Conservation (phyloP, 2,113 vertebrate genomes). For the Ophthalmotilapia sp. region DNA sequence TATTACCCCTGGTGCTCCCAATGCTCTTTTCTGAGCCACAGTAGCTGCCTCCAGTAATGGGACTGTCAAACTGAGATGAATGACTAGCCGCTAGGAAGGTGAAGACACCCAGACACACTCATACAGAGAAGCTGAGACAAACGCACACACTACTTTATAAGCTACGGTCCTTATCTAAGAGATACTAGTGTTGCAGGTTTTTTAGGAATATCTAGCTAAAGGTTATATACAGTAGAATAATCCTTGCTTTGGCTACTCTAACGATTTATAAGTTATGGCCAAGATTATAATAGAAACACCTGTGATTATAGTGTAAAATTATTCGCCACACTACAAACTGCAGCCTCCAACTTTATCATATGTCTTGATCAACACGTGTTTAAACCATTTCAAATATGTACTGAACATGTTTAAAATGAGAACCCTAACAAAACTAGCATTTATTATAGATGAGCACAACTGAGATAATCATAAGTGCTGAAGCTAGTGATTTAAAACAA, state of each 20-base stretch:
- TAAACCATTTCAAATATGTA: neutral
- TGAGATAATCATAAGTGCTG: neutral
- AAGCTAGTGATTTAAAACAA: neutral
- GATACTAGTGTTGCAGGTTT: neutral
- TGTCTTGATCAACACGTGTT: neutral
- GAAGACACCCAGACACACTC: constrained; percentile 13
- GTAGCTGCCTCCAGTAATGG: constrained; percentile 63
- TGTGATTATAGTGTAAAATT: neutral
- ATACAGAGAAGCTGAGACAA: neutral
- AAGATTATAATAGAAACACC: neutral
- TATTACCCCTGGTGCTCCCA: constrained; percentile 52
- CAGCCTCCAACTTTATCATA: neutral
- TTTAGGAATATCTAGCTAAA: neutral
- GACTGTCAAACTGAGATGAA: constrained; percentile 67
- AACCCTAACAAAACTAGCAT: neutral
- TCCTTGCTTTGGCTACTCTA: neutral
- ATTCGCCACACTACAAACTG: neutral
- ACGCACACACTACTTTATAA: constrained; percentile 2
- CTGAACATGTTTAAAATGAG: neutral
- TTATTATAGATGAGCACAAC: neutral
- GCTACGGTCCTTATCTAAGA: neutral
- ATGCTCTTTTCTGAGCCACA: constrained; percentile 55
- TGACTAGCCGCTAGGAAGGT: constrained; percentile 52
- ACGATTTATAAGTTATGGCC: neutral
- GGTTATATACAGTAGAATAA: neutral